Evolutionary conservation across 2,113 vertebrate genomes (phyloP), one percentile per base, ranked within the genome.

Genomic region (Takifugu flavidus): DNA sequence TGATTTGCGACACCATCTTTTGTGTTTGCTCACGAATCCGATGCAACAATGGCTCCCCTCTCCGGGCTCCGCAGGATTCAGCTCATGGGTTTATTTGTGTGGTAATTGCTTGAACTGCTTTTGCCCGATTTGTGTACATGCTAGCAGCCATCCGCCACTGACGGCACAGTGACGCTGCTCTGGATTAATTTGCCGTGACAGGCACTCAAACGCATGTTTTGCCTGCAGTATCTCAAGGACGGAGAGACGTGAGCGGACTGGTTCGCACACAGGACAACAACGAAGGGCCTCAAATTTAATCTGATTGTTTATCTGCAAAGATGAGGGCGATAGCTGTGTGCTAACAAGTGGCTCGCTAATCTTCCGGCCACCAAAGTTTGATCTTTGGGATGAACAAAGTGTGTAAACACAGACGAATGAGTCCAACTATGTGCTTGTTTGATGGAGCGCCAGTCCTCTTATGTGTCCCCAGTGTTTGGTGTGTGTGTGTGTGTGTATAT

Each of bases 81-180:
- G 90, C 91, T 96, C 94, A 79, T 95, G 90, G 93, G 94, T 97
- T 91, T 98, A 96, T 92, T 93, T 98, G 73, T 98, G 95, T 93
- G 96, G 95, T 98, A 98, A 91, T 94, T 92, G 90, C 90, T 70
- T 87, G 82, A 86, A 81, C 84, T 90, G 87, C 31, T 83, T 91
- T 87, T 31, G 46, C 13, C 3, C 31, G 4, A 29, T 5, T 50
- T 31, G 6, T 25, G 39, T 53, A 10, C 25, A 66, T 59, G 45
- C 55, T 61, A 5, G 3, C 25, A 25, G 13, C 56, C 26, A 45
- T 45, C 44, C 3, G 44, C 14, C 3, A 4, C 14, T 45, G 13
- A 45, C 44, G 77, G 59, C 50, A 34, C 49, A 56, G 31, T 57
- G 39, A 47, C 34, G 45, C 29, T 25, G 2, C 4, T 2, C 43